Percentiles rank a stretch among this genome's conserved stretches.
Evolutionary conservation across 1,140 invertebrate genomes (phyloP).

Genomic region (Drosophila kurseongensis): DNA sequence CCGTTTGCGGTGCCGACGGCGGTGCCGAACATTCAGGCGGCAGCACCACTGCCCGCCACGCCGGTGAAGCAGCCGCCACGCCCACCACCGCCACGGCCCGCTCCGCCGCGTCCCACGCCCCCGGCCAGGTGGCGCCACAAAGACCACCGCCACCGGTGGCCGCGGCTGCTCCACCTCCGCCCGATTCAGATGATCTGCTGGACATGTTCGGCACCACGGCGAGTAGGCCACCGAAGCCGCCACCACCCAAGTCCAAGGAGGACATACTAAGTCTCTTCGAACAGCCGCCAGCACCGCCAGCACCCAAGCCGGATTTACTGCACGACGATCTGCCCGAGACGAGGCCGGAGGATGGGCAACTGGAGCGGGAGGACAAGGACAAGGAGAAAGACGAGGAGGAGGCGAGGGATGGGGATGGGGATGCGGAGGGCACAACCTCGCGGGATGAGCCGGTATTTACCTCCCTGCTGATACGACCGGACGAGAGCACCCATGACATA

Average conservation of each 20-base stretch:
- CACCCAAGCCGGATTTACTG: constrained; percentile 85
- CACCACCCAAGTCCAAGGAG: constrained; percentile 86
- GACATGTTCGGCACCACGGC: constrained; percentile 85
- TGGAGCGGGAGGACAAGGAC: background rate
- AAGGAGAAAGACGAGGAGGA: constrained; percentile 5
- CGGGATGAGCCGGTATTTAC: constrained; percentile 72
- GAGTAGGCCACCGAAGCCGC: constrained; percentile 82
- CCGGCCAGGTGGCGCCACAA: constrained; percentile 68
- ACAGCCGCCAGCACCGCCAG: constrained; percentile 82
- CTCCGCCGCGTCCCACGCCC: constrained; percentile 84
- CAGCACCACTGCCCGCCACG: constrained; percentile 50
- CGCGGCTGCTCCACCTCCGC: constrained; percentile 12
- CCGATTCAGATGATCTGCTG: constrained; percentile 78
- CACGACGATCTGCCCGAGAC: constrained; percentile 85
- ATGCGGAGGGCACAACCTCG: background rate
- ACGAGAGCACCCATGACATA: constrained; percentile 81
- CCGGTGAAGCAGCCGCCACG: constrained; percentile 74
- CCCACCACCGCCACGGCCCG: constrained; percentile 84
- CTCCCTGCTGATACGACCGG: constrained; percentile 71
- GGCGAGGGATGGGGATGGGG: background rate
- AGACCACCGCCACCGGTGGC: constrained; percentile 58
- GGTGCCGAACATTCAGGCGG: constrained; percentile 68
- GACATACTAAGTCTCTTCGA: constrained; percentile 89
- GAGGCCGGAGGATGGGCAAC: background rate
- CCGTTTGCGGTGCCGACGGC: constrained; percentile 74